These are phyloP conservation scores for Eudasyphora cyanicolor DNA, from an alignment of 2,888 invertebrate species.

Conservation along the genomic window DNA sequence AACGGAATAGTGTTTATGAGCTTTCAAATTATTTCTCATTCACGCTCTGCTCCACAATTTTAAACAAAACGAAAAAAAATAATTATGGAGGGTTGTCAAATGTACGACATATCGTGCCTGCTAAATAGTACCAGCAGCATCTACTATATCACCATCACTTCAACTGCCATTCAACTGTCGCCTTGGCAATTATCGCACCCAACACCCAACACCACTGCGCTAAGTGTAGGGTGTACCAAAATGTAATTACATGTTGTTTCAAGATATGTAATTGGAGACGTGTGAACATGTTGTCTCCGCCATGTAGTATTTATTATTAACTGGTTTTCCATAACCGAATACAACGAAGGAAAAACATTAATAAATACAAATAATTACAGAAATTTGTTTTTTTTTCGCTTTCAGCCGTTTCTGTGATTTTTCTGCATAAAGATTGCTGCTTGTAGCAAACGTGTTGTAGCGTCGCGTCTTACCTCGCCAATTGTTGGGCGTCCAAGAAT, in stretches of 20 bases:
- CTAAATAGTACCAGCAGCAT: too few relatives aligned
- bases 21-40: too few relatives aligned
- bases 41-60: too few relatives aligned
- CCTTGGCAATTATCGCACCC: neutral
- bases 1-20: too few relatives aligned
- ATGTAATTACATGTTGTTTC: slow-evolving; percentile 20
- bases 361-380: neutral
- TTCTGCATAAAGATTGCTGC: neutral
- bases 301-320: neutral
- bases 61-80: too few relatives aligned
- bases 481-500: neutral
- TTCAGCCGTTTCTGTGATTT: neutral
- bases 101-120: too few relatives aligned
- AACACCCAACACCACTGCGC: too few relatives aligned
- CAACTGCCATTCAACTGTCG: neutral
- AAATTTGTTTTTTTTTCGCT: neutral
- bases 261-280: slow-evolving; percentile 14
- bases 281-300: slow-evolving; percentile 9
- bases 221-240: neutral
- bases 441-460: neutral
- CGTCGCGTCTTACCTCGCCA: neutral
- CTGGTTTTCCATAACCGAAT: slow-evolving; percentile 12
- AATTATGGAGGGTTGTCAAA: too few relatives aligned
- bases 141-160: too few relatives aligned
- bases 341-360: neutral